Base-by-base conservation (phyloP, 2,797 vertebrate species). In the Zenarchopterus dispar region DNA sequence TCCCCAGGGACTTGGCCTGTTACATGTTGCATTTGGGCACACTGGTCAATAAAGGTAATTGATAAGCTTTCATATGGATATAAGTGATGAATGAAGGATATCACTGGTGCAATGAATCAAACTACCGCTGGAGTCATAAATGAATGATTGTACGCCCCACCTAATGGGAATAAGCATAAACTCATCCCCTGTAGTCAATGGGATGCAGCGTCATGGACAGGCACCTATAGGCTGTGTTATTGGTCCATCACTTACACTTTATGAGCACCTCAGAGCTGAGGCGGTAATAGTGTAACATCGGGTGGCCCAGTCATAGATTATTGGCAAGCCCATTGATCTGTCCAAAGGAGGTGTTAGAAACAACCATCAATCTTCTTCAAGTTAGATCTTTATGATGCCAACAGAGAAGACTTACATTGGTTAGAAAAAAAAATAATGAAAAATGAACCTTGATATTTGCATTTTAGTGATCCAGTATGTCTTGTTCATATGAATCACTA, bases 201-300 rank as follows among this genome's bases (percentile, higher is more conserved):
- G 55, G 67, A 51, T 41, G 21, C 52, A 56, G 55, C 47, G 44
- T 74, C 51, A 49, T 26, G 65, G 52, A 50, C 56, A 62, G 71
- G 43, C 67, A 66, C 52, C 72, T 73, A 67, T 62, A 73, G 9
- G 62, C 48, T 23, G 74, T 1, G 58, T 82, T 90, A 90, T 82
- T 85, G 88, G 84, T 63, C 83, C 84, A 88, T 93, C 80, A 87
- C 75, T 88, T 92, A 78, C 71, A 82, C 77, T 90, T 91, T 90
- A 87, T 86, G 86, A 91, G 86, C 69, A 54, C 43, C 70, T 73
- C 55, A 21, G 33, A 71, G 69, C 65, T 31, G 67, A 61, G 52
- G 67, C 70, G 71, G 57, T 31, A 17, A 55, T 5, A 48, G 51
- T 53, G 67, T 3, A 69, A 62, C 54, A 73, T 59, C 57, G 22